Base-by-base conservation (phyloP, 2,797 vertebrate genomes). In the Margarornis squamiger region DNA sequence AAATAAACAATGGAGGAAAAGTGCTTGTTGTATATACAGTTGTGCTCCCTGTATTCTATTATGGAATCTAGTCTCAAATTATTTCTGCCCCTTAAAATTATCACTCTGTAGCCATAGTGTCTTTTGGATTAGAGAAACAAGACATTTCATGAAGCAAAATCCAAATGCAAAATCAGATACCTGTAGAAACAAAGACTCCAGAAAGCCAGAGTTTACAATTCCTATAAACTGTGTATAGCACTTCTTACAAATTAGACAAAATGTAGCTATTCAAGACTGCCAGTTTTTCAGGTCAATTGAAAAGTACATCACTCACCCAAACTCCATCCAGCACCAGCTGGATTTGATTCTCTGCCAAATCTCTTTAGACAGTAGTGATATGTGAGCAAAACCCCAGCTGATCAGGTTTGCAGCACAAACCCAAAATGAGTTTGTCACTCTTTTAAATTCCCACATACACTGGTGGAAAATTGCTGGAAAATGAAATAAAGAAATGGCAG, bases 341-440 rank as follows among this genome's bases (percentile, higher is more conserved):
- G 66, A 52, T 91, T 82, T 24, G 38, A 81, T 30, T 23, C 39
- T 81, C 55, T 75, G 77, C 71, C 79, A 94, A 86, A 92, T 93
- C 76, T 88, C 26, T 88, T 91, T 73, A 86, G 89, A 91, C 68
- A 76, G 82, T 11, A 20, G 39, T 46, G 89, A 39, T 30, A 18
- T 36, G 54, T 78, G 90, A 93, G 63, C 79, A 90, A 91, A 93
- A 59, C 41, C 74, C 38, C 29, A 17, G 63, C 73, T 90, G 76
- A 59, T 81, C 12, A 14, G 29, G 34, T 78, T 81, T 93, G 79
- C 82, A 84, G 76, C 85, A 78, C 65, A 77, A 88, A 70, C 89
- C 27, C 72, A 86, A 95, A 95, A 83, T 88, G 95, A 93, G 85
- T 96, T 96, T 96, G 93, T 96, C 95, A 96, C 20, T 93, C 72